Percentiles rank a stretch among this genome's conserved stretches.
Conservation (phyloP, 2,797 vertebrate genomes). For the Cyprinodon diabolis region DNA sequence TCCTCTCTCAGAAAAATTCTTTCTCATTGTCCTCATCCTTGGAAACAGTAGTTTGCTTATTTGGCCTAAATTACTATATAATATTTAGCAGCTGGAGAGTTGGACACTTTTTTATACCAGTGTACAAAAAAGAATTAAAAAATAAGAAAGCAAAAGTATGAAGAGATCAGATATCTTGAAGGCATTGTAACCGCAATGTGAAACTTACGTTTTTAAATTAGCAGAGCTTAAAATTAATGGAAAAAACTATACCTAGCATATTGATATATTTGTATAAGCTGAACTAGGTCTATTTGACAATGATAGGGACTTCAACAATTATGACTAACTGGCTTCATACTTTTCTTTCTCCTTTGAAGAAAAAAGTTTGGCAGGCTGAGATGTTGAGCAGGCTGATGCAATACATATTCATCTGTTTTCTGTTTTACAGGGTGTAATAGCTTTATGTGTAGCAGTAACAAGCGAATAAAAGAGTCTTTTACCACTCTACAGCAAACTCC, state of each 20-base stretch:
- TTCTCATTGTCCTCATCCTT: constrained; percentile 27
- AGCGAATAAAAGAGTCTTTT: not conserved
- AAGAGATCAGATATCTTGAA: not conserved
- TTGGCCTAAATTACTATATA: constrained; percentile 34
- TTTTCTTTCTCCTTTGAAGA: not conserved
- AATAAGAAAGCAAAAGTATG: not conserved
- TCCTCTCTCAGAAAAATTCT: constrained; percentile 17
- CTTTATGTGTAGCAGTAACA: not conserved
- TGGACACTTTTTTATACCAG: constrained; percentile 18
- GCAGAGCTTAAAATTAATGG: not conserved
- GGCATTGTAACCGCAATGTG: not conserved
- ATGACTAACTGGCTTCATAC: not conserved
- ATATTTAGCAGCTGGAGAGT: constrained; percentile 40
- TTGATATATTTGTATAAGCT: not conserved
- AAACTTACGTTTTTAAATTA: not conserved
- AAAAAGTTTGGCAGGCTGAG: not conserved
- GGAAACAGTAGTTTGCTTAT: constrained; percentile 16
- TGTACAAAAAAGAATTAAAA: constrained; percentile 7
- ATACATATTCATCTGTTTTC: not conserved
- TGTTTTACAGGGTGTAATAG: not conserved
- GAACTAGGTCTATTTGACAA: not conserved
- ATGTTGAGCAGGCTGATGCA: not conserved
- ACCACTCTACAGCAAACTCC: not conserved
- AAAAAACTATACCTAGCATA: not conserved
- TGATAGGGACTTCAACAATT: not conserved